Evolutionary conservation across 1,140 invertebrate species (phyloP).

Genomic region (Anoplophora glabripennis): DNA sequence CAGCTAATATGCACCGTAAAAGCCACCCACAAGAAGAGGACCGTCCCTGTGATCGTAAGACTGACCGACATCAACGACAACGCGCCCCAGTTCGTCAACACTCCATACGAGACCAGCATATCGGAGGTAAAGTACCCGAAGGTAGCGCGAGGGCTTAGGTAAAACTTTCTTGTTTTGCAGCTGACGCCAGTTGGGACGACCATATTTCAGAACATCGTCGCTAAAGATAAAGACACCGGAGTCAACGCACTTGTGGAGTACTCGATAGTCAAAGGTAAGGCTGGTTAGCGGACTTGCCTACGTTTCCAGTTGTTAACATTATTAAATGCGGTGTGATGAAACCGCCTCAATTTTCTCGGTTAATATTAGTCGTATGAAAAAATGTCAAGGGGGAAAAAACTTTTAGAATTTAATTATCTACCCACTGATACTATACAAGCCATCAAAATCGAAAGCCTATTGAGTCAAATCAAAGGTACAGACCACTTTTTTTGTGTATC

Average conservation of each 20-base stretch:
- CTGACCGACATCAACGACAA: slow-evolving; percentile 91
- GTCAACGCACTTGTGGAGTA: slow-evolving; percentile 86
- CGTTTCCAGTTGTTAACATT: too few species aligned
- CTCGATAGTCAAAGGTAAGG: slow-evolving; percentile 61
- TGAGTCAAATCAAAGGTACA: too few species aligned
- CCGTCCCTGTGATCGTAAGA: slow-evolving; percentile 83
- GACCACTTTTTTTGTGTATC: too few species aligned
- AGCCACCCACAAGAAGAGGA: slow-evolving; percentile 70
- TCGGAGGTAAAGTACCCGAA: slow-evolving; percentile 69
- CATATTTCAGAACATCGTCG: slow-evolving; percentile 80
- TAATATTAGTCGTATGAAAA: too few species aligned
- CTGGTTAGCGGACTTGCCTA: too few species aligned
- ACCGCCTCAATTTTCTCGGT: too few species aligned
- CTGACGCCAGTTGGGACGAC: slow-evolving; percentile 83
- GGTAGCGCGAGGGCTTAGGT: slow-evolving; percentile 35
- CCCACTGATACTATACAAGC: too few species aligned
- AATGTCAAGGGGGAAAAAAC: too few species aligned
- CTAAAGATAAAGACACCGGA: slow-evolving; percentile 79
- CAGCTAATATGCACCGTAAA: slow-evolving; percentile 77
- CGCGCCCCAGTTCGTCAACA: slow-evolving; percentile 73
- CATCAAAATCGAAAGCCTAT: too few species aligned
- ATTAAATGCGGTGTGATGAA: too few species aligned
- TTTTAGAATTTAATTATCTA: too few species aligned
- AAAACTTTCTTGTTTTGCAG: slow-evolving; percentile 51
- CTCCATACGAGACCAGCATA: slow-evolving; percentile 77